Evolutionary conservation across 2,113 vertebrate genomes (phyloP).

Genomic region (Xiphorhynchus elegans): DNA sequence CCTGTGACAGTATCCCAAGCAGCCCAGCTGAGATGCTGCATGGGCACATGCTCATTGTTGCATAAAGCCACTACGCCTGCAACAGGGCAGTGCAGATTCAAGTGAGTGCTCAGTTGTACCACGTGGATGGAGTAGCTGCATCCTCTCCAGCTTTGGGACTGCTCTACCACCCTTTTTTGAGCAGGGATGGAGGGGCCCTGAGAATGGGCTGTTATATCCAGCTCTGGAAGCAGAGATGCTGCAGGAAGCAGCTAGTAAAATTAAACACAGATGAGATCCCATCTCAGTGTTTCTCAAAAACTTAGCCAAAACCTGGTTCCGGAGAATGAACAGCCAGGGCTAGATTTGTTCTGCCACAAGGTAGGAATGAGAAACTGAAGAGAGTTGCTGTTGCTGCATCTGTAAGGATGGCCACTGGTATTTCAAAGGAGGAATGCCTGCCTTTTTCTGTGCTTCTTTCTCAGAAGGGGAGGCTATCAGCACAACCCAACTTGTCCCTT

Average conservation of each 20-base stretch:
- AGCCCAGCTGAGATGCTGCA: not conserved
- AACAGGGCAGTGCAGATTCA: not conserved
- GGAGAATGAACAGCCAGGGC: not conserved
- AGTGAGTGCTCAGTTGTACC: not conserved
- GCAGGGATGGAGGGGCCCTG: accelerated
- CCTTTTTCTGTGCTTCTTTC: not conserved
- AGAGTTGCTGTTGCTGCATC: not conserved
- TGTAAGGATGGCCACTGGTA: not conserved
- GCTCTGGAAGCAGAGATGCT: not conserved
- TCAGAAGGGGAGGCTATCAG: not conserved
- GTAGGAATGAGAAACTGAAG: not conserved
- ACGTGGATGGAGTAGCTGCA: accelerated
- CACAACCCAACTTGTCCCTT: not conserved
- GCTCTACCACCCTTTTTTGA: not conserved
- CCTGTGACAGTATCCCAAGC: not conserved
- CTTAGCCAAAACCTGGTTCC: accelerated
- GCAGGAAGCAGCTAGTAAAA: not conserved
- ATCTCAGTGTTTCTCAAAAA: not conserved
- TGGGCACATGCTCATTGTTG: accelerated
- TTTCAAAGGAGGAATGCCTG: not conserved
- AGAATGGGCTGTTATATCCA: not conserved
- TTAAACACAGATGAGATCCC: accelerated
- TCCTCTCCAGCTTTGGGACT: not conserved
- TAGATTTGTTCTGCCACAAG: not conserved
- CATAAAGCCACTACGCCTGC: not conserved